Evolutionary conservation across 37 sponge, comb jelly and placozoan genomes (phyloP).

Genomic region (Theonella swinhoei): DNA sequence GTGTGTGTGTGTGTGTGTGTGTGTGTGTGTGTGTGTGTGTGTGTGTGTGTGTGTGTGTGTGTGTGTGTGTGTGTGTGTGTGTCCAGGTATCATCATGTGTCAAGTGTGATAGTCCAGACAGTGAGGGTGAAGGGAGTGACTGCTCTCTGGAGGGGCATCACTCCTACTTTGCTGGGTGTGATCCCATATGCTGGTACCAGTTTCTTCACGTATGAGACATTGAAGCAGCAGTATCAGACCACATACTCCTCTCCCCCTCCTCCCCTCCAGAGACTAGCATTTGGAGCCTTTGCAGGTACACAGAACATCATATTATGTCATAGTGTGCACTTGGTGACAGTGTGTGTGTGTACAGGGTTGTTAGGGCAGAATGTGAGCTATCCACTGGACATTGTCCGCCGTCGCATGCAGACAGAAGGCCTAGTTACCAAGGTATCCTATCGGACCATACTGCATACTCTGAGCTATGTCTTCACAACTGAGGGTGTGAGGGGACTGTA

Average conservation of each 20-base stretch:
- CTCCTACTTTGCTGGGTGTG: conserved; percentile 53
- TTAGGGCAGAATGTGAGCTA: conserved; percentile 48
- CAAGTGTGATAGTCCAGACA: not conserved
- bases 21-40: too few species aligned
- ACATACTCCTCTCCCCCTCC: not conserved
- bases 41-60: too few species aligned
- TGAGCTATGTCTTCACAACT: conserved; percentile 19
- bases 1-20: too few species aligned
- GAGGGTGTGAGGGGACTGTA: conserved; percentile 53
- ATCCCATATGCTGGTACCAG: conserved; percentile 69
- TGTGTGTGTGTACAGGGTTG: conserved; percentile 21
- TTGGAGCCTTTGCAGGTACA: not conserved
- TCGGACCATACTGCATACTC: conserved; percentile 15
- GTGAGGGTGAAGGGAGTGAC: conserved; percentile 21
- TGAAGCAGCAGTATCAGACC: conserved; percentile 26
- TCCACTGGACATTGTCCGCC: conserved; percentile 46
- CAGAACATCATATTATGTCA: too few species aligned
- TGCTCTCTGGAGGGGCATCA: conserved; percentile 49
- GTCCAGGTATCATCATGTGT: not conserved
- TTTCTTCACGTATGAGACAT: conserved; percentile 61
- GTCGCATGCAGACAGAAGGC: conserved; percentile 56
- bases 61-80: too few species aligned
- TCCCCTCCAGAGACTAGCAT: conserved; percentile 10
- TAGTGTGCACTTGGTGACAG: not conserved
- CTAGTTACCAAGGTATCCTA: conserved; percentile 4